Evolutionary conservation across 2,113 vertebrate species (phyloP), one percentile per base, ranked within the genome.

Genomic region (Phrynocephalus versicolor): DNA sequence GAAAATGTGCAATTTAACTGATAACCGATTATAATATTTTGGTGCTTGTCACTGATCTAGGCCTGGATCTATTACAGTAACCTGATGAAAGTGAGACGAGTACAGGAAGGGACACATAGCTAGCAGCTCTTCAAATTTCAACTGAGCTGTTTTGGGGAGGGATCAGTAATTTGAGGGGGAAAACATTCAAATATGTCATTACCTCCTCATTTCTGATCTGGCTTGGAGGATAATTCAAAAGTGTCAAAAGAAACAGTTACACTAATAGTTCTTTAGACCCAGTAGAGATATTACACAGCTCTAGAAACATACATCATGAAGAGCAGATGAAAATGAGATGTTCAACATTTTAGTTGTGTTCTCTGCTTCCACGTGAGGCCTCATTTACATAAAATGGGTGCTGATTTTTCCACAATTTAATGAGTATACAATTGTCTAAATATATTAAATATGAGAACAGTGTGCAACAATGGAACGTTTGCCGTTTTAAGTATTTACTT

Each of bases 401-500:
- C 62, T 85, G 84, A 75, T 76, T 82, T 87, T 70, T 85, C 25
- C 88, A 86, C 81, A 87, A 30, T 81, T 80, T 70, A 0, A 0
- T 70, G 69, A 71, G 84, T 85, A 60, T 78, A 21, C 65, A 91
- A 87, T 90, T 88, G 64, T n/a, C 45, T 84, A 77, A 41, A 64
- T 64, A 1, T 7, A 80, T 87, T 85, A 77, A 79, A 80, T 35
- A 62, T 85, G 60, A 77, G 23, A 89, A 55, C 67, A 83, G 85
- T 90, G 83, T 87, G 88, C 19, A 85, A 30, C 84, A 1, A 10
- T 45, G n/a, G 39, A 79, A 84, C 87, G 80, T 81, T 58, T 87
- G 83, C 18, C 82, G 7, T 35, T 82, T 51, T 51, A 90, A 91
- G 55, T 58, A 74, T 57, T 71, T 41, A 39, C 88, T 90, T 93